A percentile compares a stretch with the other conserved stretches of the same genome.
Evolutionary conservation across 2,797 vertebrate species (phyloP).

Genomic region (Anolis apletophallus): DNA sequence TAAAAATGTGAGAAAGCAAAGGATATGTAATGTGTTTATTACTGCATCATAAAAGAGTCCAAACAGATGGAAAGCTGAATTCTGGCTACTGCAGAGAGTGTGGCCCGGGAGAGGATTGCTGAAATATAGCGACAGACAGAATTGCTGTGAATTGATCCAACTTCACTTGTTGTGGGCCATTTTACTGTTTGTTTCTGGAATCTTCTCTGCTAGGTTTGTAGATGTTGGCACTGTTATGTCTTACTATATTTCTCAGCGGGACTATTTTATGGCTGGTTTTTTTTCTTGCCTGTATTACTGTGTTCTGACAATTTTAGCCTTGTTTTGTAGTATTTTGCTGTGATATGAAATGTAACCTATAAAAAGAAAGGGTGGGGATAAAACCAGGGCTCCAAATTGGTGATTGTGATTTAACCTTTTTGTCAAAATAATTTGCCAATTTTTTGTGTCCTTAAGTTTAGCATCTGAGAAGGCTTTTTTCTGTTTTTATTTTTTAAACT

Average conservation of each 20-base stretch:
- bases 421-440: background rate
- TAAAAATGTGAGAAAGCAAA: slow-evolving; percentile 17
- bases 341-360: background rate
- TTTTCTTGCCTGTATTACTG: background rate
- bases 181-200: background rate
- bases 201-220: slow-evolving; percentile 3
- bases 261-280: background rate
- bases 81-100: slow-evolving; percentile 21
- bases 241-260: background rate
- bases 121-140: background rate
- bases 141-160: slow-evolving; percentile 8
- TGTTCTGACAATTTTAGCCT: background rate
- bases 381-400: background rate
- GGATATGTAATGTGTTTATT: slow-evolving; percentile 31
- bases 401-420: background rate
- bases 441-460: background rate
- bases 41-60: slow-evolving; percentile 2
- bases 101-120: slow-evolving; percentile 17
- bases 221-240: background rate
- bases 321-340: background rate
- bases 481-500: background rate
- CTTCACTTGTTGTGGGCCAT: slow-evolving; percentile 9
- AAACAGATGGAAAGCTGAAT: slow-evolving; percentile 33
- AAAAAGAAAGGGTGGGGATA: background rate
- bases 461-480: background rate